Evolutionary conservation across 2,888 invertebrate genomes (phyloP).

Genomic region (Tortrix viridana): DNA sequence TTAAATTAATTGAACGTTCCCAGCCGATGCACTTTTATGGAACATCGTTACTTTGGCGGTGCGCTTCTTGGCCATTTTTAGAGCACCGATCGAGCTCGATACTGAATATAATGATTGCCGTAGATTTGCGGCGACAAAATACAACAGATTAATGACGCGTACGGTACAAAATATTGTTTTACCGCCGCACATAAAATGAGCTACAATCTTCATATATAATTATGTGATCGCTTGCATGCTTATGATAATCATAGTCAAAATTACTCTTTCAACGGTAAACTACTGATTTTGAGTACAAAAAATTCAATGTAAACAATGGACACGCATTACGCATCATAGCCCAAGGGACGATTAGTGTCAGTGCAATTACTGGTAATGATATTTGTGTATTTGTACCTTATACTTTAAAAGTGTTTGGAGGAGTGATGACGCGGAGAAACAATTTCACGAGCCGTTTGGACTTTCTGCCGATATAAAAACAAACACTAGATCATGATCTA

Average conservation of each 20-base stretch:
- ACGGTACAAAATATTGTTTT: constrained; percentile 48
- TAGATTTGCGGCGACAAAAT: constrained; percentile 38
- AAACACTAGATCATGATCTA: constrained; percentile 38
- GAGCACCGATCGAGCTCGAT: constrained; percentile 41
- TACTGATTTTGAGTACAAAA: constrained; percentile 50
- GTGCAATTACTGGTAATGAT: constrained; percentile 60
- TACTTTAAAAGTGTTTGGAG: constrained; percentile 56
- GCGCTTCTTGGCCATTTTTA: constrained; percentile 42
- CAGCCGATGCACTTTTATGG: constrained; percentile 72
- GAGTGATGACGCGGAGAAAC: constrained; percentile 49
- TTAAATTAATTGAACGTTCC: constrained; percentile 76
- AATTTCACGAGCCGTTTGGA: constrained; percentile 50
- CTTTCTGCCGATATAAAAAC: constrained; percentile 53
- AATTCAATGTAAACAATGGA: constrained; percentile 56
- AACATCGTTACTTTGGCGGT: constrained; percentile 51
- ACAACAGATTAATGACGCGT: constrained; percentile 46
- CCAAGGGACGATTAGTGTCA: constrained; percentile 65
- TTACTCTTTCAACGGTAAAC: constrained; percentile 54
- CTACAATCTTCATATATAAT: constrained; percentile 44
- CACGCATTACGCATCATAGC: constrained; percentile 52
- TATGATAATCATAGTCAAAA: constrained; percentile 55
- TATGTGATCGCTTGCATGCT: constrained; percentile 45
- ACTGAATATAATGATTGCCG: constrained; percentile 29
- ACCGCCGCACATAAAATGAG: constrained; percentile 47
- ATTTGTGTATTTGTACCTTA: constrained; percentile 53